A percentile compares a stretch with the other conserved stretches of the same genome.
phyloP scores from a whole-genome alignment of 2,797 vertebrate genomes.

The Chloroceryle amazona region DNA sequence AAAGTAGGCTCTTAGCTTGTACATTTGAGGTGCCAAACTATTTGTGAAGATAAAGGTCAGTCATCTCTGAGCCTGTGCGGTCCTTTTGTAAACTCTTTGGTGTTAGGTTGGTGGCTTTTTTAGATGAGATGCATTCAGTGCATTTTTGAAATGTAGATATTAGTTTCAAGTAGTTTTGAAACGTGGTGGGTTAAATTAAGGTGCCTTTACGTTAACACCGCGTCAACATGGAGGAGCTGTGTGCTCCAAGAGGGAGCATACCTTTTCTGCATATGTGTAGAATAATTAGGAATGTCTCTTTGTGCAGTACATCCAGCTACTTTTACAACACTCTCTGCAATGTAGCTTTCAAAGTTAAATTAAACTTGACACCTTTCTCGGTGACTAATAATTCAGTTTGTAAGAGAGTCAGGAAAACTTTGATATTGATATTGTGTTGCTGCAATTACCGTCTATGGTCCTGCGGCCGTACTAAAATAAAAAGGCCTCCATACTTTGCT shows the following conservation, averaged over 20 bases:
- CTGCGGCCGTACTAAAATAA: conserved; percentile 31
- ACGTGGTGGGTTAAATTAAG: not conserved
- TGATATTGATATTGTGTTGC: conserved; percentile 30
- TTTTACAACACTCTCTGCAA: not conserved
- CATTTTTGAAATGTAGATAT: not conserved
- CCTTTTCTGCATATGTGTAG: not conserved
- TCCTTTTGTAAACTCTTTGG: not conserved
- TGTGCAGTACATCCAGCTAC: not conserved
- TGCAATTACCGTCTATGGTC: conserved; percentile 28
- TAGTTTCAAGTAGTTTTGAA: not conserved
- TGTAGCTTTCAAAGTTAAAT: conserved; percentile 11
- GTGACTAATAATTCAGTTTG: conserved; percentile 39
- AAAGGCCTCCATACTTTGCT: conserved; percentile 31
- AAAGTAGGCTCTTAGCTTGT: not conserved
- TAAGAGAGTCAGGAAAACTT: conserved; percentile 22
- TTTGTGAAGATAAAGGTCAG: not conserved
- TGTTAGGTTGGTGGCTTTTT: not conserved
- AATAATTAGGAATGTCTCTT: not conserved
- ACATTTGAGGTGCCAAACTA: not conserved
- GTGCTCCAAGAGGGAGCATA: not conserved
- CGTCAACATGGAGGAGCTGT: not conserved
- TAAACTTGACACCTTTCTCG: conserved; percentile 18
- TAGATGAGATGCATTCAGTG: not conserved
- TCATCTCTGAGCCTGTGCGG: not conserved
- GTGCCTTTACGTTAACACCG: not conserved